These are phyloP conservation scores for Pangasianodon gigas DNA, from an alignment of 2,113 vertebrate genomes.

Conservation along the genomic window DNA sequence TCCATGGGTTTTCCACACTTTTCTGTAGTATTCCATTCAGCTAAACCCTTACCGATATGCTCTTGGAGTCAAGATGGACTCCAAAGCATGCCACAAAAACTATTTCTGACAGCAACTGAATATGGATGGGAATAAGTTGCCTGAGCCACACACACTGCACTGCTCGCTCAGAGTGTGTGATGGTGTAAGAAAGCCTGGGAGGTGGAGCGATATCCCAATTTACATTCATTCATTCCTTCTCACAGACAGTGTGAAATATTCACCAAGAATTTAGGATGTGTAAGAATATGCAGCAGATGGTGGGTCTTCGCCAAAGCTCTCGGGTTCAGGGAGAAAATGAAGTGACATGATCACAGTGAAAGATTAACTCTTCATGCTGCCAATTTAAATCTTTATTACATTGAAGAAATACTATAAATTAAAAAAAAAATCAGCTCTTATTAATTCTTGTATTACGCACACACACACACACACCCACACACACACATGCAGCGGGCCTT, in stretches of 20 bases:
- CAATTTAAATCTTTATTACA: not conserved
- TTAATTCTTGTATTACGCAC: not conserved
- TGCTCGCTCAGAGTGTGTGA: not conserved
- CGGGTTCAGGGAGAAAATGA: not conserved
- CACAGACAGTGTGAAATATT: conserved; percentile 43
- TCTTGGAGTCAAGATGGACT: not conserved
- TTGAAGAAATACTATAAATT: not conserved
- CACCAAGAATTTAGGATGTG: conserved; percentile 34
- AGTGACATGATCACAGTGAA: not conserved
- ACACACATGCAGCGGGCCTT: not conserved
- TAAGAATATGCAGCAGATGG: not conserved
- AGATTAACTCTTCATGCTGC: not conserved
- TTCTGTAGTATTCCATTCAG: not conserved
- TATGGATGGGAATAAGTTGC: conserved; percentile 15
- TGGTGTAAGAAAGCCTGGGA: conserved; percentile 15
- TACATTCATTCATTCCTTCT: conserved; percentile 42
- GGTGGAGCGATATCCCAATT: conserved; percentile 48
- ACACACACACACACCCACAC: not conserved
- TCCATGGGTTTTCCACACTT: not conserved
- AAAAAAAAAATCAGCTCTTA: not conserved
- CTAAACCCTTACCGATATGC: not conserved
- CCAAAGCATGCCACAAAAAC: not conserved
- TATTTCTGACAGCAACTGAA: conserved; percentile 19
- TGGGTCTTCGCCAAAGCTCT: not conserved
- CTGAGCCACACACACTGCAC: not conserved